These are phyloP conservation scores for Steinernema hermaphroditum DNA, from an alignment of 2,888 invertebrate genomes.

Conservation along the genomic window DNA sequence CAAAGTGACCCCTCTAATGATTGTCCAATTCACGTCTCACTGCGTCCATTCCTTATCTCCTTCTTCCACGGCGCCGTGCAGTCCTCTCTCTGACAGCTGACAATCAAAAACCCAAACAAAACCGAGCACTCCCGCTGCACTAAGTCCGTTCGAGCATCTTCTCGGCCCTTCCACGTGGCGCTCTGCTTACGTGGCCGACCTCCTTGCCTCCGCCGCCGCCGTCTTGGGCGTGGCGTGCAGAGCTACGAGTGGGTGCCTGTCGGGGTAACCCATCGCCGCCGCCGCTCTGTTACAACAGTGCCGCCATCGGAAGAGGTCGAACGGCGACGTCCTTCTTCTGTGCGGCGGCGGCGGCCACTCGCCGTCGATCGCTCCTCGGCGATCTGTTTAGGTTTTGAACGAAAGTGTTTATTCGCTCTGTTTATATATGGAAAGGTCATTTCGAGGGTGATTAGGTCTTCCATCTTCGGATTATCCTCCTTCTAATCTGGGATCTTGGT, in stretches of 20 bases:
- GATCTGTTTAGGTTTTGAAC: constrained; percentile 1
- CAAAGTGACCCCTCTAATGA: neutral
- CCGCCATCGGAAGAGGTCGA: constrained; percentile 5
- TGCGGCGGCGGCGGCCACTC: neutral
- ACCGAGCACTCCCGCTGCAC: neutral
- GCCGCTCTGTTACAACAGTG: constrained; percentile 1
- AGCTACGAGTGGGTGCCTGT: neutral
- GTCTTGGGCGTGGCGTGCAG: constrained; percentile 14
- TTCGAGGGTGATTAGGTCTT: too few species aligned
- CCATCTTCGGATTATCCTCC: too few species aligned
- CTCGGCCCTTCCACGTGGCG: neutral
- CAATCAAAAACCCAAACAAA: constrained; percentile 12
- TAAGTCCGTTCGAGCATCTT: constrained; percentile 1
- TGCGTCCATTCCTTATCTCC: too few species aligned
- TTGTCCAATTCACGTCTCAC: too few species aligned
- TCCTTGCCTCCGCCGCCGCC: neutral
- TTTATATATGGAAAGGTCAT: constrained; percentile 14
- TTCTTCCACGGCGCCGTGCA: neutral
- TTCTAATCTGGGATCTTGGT: too few species aligned
- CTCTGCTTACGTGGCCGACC: constrained; percentile 6
- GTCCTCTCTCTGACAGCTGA: constrained; percentile 7
- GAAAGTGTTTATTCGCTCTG: constrained; percentile 6
- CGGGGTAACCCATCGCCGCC: neutral
- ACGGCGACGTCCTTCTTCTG: neutral
- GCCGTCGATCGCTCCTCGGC: neutral